Percentiles rank a stretch among this genome's conserved stretches.
phyloP scores from a whole-genome alignment of 1,140 invertebrate species.

The Euglossa dilemma region DNA sequence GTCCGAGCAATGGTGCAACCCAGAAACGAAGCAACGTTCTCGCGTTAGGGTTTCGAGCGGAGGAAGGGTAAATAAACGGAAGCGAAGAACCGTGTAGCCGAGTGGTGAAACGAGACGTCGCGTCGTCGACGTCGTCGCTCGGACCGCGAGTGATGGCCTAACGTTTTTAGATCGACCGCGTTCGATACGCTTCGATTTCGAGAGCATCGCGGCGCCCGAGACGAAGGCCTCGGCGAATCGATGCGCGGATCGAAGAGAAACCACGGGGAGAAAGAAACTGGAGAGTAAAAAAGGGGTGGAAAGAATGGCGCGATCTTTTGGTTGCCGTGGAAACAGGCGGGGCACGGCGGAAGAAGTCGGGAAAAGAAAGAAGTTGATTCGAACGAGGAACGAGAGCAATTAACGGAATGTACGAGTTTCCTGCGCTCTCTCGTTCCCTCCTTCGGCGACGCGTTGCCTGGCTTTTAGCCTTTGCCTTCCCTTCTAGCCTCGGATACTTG shows the following conservation, averaged over 20 bases:
- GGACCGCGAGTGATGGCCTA: no score
- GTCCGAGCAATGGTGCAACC: no score
- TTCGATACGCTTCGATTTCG: no score
- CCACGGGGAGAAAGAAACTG: no score
- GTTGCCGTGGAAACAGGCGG: not conserved
- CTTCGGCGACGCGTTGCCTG: not conserved
- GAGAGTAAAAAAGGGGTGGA: no score
- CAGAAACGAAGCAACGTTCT: not conserved
- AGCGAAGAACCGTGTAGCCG: no score
- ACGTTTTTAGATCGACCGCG: no score
- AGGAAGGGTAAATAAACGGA: not conserved
- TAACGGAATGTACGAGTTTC: conserved; percentile 47
- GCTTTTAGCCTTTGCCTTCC: conserved; percentile 3
- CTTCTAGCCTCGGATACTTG: not conserved
- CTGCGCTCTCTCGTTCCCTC: not conserved
- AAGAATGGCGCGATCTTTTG: not conserved
- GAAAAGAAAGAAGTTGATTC: conserved; percentile 47
- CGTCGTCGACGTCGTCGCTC: no score
- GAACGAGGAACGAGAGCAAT: conserved; percentile 51
- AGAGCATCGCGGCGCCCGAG: no score
- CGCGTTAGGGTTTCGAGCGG: not conserved
- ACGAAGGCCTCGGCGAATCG: no score
- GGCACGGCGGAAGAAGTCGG: not conserved
- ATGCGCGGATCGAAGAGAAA: no score
- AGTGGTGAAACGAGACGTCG: no score